Percentiles rank a stretch among this genome's conserved stretches.
These are phyloP conservation scores for Macrophya alboannulata DNA, from an alignment of 2,888 invertebrate genomes.

Conservation along the genomic window DNA sequence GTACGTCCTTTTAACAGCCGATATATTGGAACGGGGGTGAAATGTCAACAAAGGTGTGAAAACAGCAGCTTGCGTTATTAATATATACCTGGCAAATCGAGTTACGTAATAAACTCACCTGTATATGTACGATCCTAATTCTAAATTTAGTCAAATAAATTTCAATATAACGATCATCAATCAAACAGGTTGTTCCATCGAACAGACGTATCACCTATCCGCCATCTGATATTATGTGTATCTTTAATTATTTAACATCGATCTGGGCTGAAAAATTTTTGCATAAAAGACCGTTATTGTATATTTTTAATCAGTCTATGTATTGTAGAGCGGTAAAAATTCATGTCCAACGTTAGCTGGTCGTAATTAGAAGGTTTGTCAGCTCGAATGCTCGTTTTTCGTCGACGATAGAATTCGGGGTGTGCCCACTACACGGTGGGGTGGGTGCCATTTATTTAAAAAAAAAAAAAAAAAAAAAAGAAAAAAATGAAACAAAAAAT, in stretches of 20 bases:
- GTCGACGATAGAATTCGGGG: constrained; percentile 15
- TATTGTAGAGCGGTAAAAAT: constrained; percentile 17
- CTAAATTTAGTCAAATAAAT: not conserved
- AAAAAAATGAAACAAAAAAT: not conserved
- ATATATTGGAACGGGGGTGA: not conserved
- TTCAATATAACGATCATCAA: not conserved
- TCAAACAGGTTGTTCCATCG: not conserved
- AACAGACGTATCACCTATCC: not conserved
- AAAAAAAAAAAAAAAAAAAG: not conserved
- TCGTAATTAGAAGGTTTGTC: constrained; percentile 43
- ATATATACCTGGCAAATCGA: not conserved
- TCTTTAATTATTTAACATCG: not conserved
- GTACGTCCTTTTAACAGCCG: constrained; percentile 5
- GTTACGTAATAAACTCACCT: not conserved
- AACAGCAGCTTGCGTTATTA: constrained; percentile 1
- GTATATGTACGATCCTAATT: not conserved
- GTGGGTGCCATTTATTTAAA: not conserved
- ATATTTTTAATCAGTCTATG: not conserved
- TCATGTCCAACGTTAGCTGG: not conserved
- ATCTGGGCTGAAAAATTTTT: not conserved
- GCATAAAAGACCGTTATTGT: not conserved
- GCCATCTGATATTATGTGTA: not conserved
- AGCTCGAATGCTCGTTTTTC: constrained; percentile 28
- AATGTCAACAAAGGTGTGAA: constrained; percentile 34
- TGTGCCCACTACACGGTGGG: not conserved